These are phyloP conservation scores for Diprion similis DNA, from an alignment of 1,140 invertebrate species.

Conservation along the genomic window DNA sequence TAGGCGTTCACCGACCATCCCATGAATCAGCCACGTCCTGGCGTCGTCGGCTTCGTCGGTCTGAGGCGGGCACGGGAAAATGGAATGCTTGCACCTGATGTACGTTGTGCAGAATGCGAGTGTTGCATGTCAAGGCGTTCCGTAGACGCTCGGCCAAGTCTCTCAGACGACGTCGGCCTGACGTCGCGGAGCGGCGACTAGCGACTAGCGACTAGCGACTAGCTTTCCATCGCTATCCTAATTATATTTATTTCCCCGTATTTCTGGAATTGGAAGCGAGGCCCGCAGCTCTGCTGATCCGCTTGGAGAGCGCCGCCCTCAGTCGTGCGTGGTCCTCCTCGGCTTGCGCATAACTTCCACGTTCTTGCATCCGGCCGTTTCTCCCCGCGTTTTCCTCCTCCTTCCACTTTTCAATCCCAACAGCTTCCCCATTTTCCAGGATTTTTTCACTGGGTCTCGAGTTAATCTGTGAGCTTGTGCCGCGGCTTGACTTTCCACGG, in stretches of 20 bases:
- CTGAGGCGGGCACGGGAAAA: too few relatives aligned
- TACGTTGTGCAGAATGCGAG: neutral
- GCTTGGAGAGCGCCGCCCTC: slow-evolving; percentile 39
- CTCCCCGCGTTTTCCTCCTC: too few relatives aligned
- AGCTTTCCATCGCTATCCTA: slow-evolving; percentile 33
- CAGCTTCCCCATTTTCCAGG: neutral
- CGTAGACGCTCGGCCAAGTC: neutral
- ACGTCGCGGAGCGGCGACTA: neutral
- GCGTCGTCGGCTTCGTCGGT: too few relatives aligned
- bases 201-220: slow-evolving; percentile 6
- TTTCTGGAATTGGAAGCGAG: slow-evolving; percentile 54
- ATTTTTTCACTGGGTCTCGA: neutral
- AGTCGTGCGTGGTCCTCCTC: slow-evolving; percentile 53
- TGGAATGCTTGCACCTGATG: too few relatives aligned
- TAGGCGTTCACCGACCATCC: too few relatives aligned
- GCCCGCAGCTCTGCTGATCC: slow-evolving; percentile 42
- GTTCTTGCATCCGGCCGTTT: neutral
- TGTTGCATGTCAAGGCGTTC: neutral
- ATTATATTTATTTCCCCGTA: slow-evolving; percentile 55
- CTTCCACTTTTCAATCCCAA: too few relatives aligned
- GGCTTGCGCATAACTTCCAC: slow-evolving; percentile 39
- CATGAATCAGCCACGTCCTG: too few relatives aligned
- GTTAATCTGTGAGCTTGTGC: neutral
- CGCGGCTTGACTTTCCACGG: neutral
- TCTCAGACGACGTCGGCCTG: neutral